Evolutionary conservation across 2,888 invertebrate genomes (phyloP).

Genomic region (Trichogramma dendrolimi): DNA sequence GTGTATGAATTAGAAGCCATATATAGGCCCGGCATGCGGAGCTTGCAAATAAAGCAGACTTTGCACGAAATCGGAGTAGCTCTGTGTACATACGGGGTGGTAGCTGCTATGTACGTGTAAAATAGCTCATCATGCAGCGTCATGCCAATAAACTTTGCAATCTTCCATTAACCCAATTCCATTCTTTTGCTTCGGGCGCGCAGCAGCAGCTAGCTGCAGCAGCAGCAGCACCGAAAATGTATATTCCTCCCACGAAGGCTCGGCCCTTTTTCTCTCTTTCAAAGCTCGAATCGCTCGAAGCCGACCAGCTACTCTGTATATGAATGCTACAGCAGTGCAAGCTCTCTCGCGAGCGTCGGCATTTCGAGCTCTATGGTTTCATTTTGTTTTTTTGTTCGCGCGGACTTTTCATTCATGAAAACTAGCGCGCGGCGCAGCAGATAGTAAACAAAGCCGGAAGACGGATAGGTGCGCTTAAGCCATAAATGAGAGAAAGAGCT

Average conservation of each 20-base stretch:
- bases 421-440: too few species aligned
- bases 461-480: too few species aligned
- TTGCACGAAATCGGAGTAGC: background rate
- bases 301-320: background rate
- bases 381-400: too few species aligned
- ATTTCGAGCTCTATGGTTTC: too few species aligned
- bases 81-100: background rate
- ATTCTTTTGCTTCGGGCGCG: background rate
- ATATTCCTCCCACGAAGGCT: too few species aligned
- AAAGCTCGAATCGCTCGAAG: background rate
- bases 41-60: background rate
- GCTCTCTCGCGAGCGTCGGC: background rate
- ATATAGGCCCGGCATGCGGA: background rate
- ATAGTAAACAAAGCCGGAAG: too few species aligned
- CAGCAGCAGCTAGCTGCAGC: too few species aligned
- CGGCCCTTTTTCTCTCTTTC: too few species aligned
- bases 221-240: too few species aligned
- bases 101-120: background rate
- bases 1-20: too few species aligned
- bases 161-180: slow-evolving; percentile 27
- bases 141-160: background rate
- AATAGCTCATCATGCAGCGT: background rate
- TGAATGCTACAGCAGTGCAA: background rate
- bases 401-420: too few species aligned
- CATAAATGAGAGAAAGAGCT: too few species aligned